Percentiles rank a stretch among this genome's conserved stretches.
These are phyloP conservation scores for Euplexia lucipara DNA, from an alignment of 2,888 invertebrate genomes.

Conservation along the genomic window DNA sequence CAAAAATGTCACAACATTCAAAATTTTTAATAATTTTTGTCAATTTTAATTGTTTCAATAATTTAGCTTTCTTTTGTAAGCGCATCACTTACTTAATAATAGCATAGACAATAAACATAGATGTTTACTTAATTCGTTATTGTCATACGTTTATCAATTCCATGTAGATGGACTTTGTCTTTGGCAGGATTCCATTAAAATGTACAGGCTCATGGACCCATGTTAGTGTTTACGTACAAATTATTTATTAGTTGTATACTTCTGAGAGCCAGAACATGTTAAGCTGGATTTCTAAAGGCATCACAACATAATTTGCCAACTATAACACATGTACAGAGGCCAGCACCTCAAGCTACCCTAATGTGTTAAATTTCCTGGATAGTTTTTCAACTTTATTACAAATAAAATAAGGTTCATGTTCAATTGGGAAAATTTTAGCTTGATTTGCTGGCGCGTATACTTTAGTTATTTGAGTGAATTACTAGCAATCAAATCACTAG, in stretches of 20 bases:
- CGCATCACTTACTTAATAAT: constrained; percentile 40
- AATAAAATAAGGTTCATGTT: too few species aligned
- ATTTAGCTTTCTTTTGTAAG: constrained; percentile 22
- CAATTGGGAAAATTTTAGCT: too few species aligned
- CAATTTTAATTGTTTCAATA: constrained; percentile 21
- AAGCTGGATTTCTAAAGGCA: neutral
- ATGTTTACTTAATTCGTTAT: constrained; percentile 66
- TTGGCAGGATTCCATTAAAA: constrained; percentile 72
- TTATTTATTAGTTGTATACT: constrained; percentile 9
- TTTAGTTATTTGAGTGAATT: neutral
- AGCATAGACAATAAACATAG: constrained; percentile 60
- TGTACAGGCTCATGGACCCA: constrained; percentile 48
- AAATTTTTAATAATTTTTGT: constrained; percentile 1
- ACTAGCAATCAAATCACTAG: too few species aligned
- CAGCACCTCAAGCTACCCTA: too few species aligned
- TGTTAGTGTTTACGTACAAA: constrained; percentile 23
- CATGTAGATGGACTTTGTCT: constrained; percentile 65
- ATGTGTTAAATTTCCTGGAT: too few species aligned
- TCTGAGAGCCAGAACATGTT: constrained; percentile 8
- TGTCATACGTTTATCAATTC: constrained; percentile 72
- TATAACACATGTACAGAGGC: too few species aligned
- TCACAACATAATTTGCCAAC: neutral
- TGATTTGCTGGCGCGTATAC: too few species aligned
- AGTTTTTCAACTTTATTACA: too few species aligned
- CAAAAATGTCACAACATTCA: constrained; percentile 21